A percentile compares a stretch with the other conserved stretches of the same genome.
These are phyloP conservation scores for Metacarcinus magister DNA, from an alignment of 2,888 invertebrate species.

Conservation along the genomic window DNA sequence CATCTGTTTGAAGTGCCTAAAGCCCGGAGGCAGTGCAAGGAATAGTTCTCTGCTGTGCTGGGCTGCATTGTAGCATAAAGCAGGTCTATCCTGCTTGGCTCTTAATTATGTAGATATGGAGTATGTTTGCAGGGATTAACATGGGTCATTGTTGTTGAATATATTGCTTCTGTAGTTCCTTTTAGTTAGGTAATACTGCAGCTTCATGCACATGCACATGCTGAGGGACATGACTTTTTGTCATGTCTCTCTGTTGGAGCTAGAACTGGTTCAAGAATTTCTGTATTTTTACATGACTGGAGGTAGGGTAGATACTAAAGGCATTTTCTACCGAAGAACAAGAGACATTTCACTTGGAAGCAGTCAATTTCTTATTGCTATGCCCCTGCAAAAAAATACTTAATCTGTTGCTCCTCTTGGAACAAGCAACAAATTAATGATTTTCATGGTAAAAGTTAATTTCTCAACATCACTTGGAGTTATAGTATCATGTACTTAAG, in stretches of 20 bases:
- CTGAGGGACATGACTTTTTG: neutral
- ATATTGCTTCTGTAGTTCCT: neutral
- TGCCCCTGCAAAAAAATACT: too few relatives aligned
- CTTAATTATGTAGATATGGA: neutral
- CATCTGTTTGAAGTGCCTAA: constrained; percentile 28
- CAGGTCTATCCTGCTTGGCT: neutral
- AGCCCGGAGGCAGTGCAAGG: neutral
- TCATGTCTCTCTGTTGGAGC: neutral
- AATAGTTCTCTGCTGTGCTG: neutral
- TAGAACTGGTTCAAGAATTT: neutral
- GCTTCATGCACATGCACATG: neutral
- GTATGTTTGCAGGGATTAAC: neutral
- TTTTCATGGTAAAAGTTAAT: too few relatives aligned
- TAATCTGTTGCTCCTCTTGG: too few relatives aligned
- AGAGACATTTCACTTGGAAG: too few relatives aligned
- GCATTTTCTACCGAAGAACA: too few relatives aligned
- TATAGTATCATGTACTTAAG: too few relatives aligned
- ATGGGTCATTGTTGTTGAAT: neutral
- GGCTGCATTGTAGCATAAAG: constrained; percentile 1
- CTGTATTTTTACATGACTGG: neutral
- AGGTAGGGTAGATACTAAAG: neutral
- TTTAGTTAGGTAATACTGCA: neutral
- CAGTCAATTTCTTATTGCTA: too few relatives aligned
- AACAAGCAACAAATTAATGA: too few relatives aligned
- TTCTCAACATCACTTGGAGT: too few relatives aligned